Evolutionary conservation across 2,888 invertebrate species (phyloP).

Genomic region (Ptychoptera contaminata): DNA sequence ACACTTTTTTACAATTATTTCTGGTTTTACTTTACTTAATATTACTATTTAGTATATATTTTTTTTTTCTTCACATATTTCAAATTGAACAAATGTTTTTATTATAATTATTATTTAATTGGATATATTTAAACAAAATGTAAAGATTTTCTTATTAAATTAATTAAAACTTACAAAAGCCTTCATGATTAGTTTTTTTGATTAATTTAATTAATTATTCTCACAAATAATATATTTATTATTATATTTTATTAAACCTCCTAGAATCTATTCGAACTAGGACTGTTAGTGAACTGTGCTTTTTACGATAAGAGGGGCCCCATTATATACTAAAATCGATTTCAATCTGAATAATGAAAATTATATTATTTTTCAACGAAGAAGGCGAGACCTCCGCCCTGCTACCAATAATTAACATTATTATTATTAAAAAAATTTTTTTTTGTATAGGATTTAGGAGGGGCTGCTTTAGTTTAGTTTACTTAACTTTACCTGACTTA

Average conservation of each 20-base stretch:
- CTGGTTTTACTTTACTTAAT: too few species aligned
- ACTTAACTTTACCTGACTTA: too few species aligned
- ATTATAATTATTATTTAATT: constrained; percentile 2
- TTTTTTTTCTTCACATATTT: too few species aligned
- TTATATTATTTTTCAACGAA: too few species aligned
- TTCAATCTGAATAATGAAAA: not conserved
- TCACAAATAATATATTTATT: not conserved
- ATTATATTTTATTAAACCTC: constrained; percentile 20
- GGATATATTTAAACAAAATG: constrained; percentile 8
- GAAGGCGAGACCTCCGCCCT: too few species aligned
- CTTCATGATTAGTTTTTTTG: constrained; percentile 8
- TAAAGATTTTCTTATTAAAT: constrained; percentile 10
- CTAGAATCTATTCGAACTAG: constrained; percentile 29
- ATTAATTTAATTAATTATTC: not conserved
- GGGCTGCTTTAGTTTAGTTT: too few species aligned
- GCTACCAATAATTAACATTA: too few species aligned
- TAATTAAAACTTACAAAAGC: constrained; percentile 9
- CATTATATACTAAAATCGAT: constrained; percentile 23
- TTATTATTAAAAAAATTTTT: too few species aligned
- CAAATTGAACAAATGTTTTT: not conserved
- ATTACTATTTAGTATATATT: too few species aligned
- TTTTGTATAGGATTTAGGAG: too few species aligned
- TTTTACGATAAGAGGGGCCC: constrained; percentile 23
- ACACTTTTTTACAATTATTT: too few species aligned
- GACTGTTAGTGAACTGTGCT: constrained; percentile 34